phyloP scores from a whole-genome alignment of 2,888 invertebrate species.

The Torymus texanus region DNA sequence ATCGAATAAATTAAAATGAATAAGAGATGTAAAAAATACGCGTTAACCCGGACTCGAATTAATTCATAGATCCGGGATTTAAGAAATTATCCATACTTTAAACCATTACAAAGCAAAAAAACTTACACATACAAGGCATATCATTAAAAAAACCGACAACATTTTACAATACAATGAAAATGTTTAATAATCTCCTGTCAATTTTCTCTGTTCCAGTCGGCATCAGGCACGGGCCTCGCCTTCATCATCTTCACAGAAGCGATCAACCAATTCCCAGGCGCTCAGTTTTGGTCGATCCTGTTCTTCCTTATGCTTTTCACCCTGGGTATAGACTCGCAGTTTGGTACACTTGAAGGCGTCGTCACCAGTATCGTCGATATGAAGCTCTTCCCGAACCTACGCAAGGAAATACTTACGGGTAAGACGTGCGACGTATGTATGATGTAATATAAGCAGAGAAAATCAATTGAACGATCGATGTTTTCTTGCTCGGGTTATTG shows the following conservation, averaged over 20 bases:
- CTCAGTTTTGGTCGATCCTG: conserved; percentile 96
- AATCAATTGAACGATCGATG: not conserved
- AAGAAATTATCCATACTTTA: too few species aligned
- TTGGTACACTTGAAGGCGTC: conserved; percentile 96
- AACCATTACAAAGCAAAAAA: too few species aligned
- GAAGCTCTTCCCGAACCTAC: conserved; percentile 92
- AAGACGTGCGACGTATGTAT: conserved; percentile 63
- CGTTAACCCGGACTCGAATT: too few species aligned
- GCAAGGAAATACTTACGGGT: conserved; percentile 92
- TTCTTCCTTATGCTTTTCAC: conserved; percentile 98
- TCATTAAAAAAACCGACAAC: too few species aligned
- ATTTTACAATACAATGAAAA: too few species aligned
- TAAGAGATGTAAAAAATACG: too few species aligned
- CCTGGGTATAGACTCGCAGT: conserved; percentile 96
- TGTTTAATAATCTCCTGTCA: too few species aligned
- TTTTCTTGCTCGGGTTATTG: too few species aligned
- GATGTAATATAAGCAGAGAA: not conserved
- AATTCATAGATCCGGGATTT: too few species aligned
- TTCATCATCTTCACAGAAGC: conserved; percentile 99
- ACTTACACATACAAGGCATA: too few species aligned
- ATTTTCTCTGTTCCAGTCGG: conserved; percentile 81
- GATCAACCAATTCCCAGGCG: conserved; percentile 97
- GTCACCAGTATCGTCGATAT: conserved; percentile 96
- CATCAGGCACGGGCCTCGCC: conserved; percentile 95
- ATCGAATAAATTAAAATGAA: too few species aligned